phyloP scores from a whole-genome alignment of 2,797 vertebrate genomes.

The Coendou prehensilis region DNA sequence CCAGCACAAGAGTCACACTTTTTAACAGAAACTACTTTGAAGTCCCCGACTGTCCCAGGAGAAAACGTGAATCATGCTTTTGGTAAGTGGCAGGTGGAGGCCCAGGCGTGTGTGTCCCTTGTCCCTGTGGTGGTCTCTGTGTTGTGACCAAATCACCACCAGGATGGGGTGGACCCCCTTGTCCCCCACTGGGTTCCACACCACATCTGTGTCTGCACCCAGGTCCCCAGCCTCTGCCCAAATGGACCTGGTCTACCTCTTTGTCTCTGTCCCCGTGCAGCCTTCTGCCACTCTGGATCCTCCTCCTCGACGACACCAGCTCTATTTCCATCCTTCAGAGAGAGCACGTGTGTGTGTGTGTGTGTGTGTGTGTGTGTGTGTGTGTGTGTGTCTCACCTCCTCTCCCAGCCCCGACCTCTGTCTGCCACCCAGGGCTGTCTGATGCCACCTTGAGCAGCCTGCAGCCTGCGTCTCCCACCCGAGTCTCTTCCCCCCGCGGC shows the following conservation, averaged over 20 bases:
- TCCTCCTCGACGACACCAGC: rapidly evolving
- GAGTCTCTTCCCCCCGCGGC: background rate
- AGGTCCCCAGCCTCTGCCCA: background rate
- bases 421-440: background rate
- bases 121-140: background rate
- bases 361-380: too few species aligned
- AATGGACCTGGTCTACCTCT: background rate
- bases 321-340: background rate
- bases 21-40: background rate
- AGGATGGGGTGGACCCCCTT: background rate
- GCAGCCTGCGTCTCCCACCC: rapidly evolving
- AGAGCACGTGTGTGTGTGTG: background rate
- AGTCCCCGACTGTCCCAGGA: background rate
- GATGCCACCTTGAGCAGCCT: too few species aligned
- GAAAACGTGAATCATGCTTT: background rate
- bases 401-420: background rate
- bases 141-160: background rate
- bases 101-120: background rate
- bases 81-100: background rate
- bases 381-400: background rate
- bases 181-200: background rate
- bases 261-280: rapidly evolving
- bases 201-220: background rate
- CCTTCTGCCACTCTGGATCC: background rate
- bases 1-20: background rate